Base-by-base conservation (phyloP, 35 echinoderm and acorn worm species). In the Apostichopus californicus region DNA sequence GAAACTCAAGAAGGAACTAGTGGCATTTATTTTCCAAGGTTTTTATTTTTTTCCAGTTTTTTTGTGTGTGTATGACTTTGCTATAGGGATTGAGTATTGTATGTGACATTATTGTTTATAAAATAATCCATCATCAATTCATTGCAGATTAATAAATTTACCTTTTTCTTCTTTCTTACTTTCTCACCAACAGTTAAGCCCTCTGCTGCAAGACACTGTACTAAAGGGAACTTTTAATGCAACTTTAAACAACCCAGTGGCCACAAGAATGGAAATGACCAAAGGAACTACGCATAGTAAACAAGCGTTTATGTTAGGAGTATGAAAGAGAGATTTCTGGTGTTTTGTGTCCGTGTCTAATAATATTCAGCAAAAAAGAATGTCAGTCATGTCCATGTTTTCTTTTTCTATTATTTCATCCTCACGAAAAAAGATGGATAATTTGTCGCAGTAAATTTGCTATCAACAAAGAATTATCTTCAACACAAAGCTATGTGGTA, bases 211-310 rank as follows among this genome's bases (percentile, higher is more conserved):
- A 94, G 96, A 98, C 87, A 98, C 96, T 0, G 96, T 98, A 0
- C 86, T 98, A 14, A 98, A 98, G 77, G 96, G 96, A 66, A 98
- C 96, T 54, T 98, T 98, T 73, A 98, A 98, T 15, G 96, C 96
- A 5, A 98, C 96, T 55, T 86, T 98, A 4, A 98, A 98, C 92
- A 98, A 98, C 90, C 96, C 96, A 17, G 83, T 98, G 0, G 92
- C 94, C 10, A 91, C 94, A 8, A 87, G 83, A 14, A 87, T 93
- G 81, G 96, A 98, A 11, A 78, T 95, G 13, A 55, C 79, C 11
- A 90, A 92, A 21, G 65, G 56, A 28, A 80, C 59, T 28, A 92
- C 94, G 5, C 75, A 77, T 9, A 81, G 64, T 59, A 92, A 95
- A 83, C 96, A 98, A 52, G 92, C 96, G 5, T 98, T 98, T 57